phyloP scores from a whole-genome alignment of 2,888 invertebrate genomes.

The Corbicula japonica region DNA sequence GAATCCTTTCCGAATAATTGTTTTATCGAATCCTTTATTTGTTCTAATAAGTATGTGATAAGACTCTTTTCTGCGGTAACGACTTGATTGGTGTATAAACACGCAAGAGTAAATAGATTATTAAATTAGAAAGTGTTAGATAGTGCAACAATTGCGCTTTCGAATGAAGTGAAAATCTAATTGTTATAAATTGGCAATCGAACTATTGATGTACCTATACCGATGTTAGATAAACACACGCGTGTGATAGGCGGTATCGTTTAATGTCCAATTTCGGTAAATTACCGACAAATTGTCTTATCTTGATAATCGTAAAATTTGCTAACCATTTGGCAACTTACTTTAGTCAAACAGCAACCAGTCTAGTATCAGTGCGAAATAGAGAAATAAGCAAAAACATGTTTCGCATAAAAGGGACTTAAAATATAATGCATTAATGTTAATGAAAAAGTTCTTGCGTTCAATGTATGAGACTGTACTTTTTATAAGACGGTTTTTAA shows the following conservation, averaged over 20 bases:
- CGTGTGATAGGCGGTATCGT: conserved; percentile 33
- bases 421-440: too few species aligned
- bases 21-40: conserved; percentile 65
- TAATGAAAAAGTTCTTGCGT: too few species aligned
- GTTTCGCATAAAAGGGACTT: too few species aligned
- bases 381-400: too few species aligned
- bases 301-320: too few species aligned
- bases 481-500: too few species aligned
- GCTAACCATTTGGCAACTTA: too few species aligned
- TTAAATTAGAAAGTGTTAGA: conserved; percentile 52
- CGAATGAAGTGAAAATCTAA: conserved; percentile 53
- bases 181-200: conserved; percentile 45
- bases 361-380: too few species aligned
- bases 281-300: conserved; percentile 11
- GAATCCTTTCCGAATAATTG: conserved; percentile 48
- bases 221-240: conserved; percentile 33
- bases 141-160: conserved; percentile 28
- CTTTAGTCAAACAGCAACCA: too few species aligned
- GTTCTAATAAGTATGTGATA: conserved; percentile 62
- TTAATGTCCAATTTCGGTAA: conserved; percentile 30
- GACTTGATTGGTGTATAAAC: conserved; percentile 44
- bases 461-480: too few species aligned
- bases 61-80: conserved; percentile 35
- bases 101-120: conserved; percentile 48
- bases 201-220: conserved; percentile 36